These are phyloP conservation scores for Acyrthosiphon pisum DNA, from an alignment of 1,140 invertebrate genomes.

Conservation along the genomic window DNA sequence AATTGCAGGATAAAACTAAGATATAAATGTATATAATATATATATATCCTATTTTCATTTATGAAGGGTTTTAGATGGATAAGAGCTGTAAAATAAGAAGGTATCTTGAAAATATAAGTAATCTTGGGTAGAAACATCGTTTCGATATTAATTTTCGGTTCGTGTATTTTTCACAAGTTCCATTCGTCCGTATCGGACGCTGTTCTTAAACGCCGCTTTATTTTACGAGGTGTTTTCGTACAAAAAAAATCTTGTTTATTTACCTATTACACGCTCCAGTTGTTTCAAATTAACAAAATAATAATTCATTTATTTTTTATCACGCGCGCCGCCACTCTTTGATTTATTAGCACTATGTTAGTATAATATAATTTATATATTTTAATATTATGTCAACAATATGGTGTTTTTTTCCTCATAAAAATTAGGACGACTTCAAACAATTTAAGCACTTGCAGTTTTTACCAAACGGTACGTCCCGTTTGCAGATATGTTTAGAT, in stretches of 20 bases:
- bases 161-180: neutral
- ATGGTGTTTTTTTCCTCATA: neutral
- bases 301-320: conserved; percentile 27
- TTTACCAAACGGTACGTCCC: too few relatives aligned
- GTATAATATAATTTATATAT: conserved; percentile 7
- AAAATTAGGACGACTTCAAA: neutral
- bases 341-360: conserved; percentile 9
- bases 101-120: too few relatives aligned
- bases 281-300: conserved; percentile 19
- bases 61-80: too few relatives aligned
- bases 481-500: neutral
- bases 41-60: too few relatives aligned
- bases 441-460: neutral
- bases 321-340: neutral
- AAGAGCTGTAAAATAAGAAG: too few relatives aligned
- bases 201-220: neutral
- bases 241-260: neutral
- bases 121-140: neutral
- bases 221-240: conserved; percentile 8
- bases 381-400: conserved; percentile 6
- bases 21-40: too few relatives aligned
- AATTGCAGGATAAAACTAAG: too few relatives aligned
- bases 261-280: conserved; percentile 1
- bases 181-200: neutral
- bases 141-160: neutral